Evolutionary conservation across 2,113 vertebrate species (phyloP), one percentile per base, ranked within the genome.

Genomic region (Vicugna pacos): DNA sequence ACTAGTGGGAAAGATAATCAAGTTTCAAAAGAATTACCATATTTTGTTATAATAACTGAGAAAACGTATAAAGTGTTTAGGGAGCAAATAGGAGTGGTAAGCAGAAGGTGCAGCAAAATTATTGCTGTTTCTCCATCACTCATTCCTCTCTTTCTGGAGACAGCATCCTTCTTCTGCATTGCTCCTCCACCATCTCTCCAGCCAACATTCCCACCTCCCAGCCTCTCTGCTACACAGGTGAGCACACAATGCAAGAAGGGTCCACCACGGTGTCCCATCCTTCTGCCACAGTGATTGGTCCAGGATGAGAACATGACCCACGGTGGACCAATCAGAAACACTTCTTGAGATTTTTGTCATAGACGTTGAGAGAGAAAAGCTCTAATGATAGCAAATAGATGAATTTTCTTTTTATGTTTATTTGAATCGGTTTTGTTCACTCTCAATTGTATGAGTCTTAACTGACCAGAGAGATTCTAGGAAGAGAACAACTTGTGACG

Each of bases 111-210:
- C 32, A 75, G 35, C 10, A 35, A 15, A n/a, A 30, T 6, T 5
- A 0, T 1, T 30, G 4, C 30, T 20, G 2, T 52, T 11, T 35
- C 28, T 38, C 26, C 4, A 32, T 16, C 5, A 26, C 9, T 20
- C 3, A 3, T 42, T 32, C 9, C 56, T 22, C 20, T 50, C 48
- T n/a, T 26, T 54, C 42, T 24, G 64, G 26, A 30, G n/a, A 56
- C 32, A 67, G 30, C 10, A 67, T 12, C 26, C 32, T 46, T 28
- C n/a, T 9, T 32, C 22, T 6, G 8, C 6, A 42, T 0, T 48
- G 7, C 11, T n/a, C 5, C 8, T 64, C 24, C 13, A 8, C 2
- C n/a, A 17, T 1, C 22, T 0, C 6, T 30, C 9, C 9, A 32
- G 24, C 16, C 28, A 60, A 5, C 1, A 16, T 2, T 16, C 8